Conservation (phyloP, 2,113 vertebrate genomes). For the Bambusicola thoracicus region DNA sequence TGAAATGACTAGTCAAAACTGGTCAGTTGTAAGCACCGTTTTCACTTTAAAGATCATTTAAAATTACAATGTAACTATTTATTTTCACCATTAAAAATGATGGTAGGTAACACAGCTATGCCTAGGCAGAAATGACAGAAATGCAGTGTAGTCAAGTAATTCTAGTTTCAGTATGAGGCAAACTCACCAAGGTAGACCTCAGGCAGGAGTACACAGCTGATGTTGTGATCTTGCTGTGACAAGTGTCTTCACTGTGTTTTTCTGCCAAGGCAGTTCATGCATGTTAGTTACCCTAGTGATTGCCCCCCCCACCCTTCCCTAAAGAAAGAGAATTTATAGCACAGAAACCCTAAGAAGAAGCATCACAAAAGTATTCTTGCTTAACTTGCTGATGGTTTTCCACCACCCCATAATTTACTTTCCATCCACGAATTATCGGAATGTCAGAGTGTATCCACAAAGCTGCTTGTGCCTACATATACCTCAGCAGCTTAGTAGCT, state of each 20-base stretch:
- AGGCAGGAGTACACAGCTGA: background rate
- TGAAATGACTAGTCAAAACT: background rate
- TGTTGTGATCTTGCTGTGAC: background rate
- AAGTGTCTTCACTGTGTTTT: background rate
- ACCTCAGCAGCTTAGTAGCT: background rate
- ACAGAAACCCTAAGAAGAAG: background rate
- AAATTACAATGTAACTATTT: background rate
- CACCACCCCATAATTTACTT: background rate
- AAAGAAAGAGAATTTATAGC: background rate
- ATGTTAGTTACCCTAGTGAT: background rate
- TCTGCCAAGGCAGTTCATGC: background rate
- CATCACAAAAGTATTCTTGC: background rate
- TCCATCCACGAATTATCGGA: background rate
- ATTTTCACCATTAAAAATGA: background rate
- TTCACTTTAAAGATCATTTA: background rate
- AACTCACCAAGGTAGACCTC: background rate
- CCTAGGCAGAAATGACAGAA: background rate
- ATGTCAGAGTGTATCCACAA: background rate
- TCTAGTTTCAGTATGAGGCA: background rate
- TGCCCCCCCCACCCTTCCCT: background rate
- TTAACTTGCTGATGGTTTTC: background rate
- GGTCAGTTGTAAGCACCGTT: background rate
- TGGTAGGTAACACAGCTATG: background rate
- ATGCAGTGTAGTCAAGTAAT: background rate
- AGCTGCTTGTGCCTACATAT: background rate